Base-by-base conservation (phyloP, 1,140 invertebrate species). In the Reticulitermes speratus region DNA sequence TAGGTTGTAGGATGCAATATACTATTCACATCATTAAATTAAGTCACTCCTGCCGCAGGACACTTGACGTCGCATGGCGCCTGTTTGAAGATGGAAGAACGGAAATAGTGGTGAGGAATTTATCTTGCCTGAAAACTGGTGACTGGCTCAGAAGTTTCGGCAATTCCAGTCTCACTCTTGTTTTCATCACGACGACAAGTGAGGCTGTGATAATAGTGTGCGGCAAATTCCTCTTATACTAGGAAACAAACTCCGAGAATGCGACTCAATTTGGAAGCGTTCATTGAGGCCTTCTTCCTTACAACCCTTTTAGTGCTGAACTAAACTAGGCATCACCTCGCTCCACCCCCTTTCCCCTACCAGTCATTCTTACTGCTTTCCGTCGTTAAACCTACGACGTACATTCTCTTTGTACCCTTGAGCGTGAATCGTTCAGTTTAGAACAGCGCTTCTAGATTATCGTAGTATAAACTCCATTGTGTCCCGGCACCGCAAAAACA, bases 61-160 rank as follows among this genome's bases (percentile, higher is more conserved):
- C n/a, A 12, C n/a, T 75, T 6, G 65, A 75, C 9, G 14, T 75
- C 6, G n/a, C 65, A 14, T 8, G 65, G 65, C 52, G 52, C 19
- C 52, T 55, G 19, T 16, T 55, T 55, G 52, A 21, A 21, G 14
- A 2, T 55, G n/a, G n/a, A 25, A 75, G 65, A 75, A 75, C n/a
- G n/a, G 65, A 75, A 75, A 75, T 8, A 30, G n/a, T 9, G 65
- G 65, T 75, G 65, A 75, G 48, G 38, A 44, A 84, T 84, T 84
- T 84, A 84, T 84, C 83, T 84, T 52, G 44, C 7, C 83, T 84
- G 83, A 32, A 84, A 84, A 84, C 32, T 84, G 83, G 83, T 44
- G 83, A 44, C 44, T 75, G 65, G 25, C 12, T 25, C 65, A 32
- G 48, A 30, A 52, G 25, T 84, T 84, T 19, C 65, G 9, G 25